Conservation (phyloP, 2,797 vertebrate species). For the Muscicapa striata region DNA sequence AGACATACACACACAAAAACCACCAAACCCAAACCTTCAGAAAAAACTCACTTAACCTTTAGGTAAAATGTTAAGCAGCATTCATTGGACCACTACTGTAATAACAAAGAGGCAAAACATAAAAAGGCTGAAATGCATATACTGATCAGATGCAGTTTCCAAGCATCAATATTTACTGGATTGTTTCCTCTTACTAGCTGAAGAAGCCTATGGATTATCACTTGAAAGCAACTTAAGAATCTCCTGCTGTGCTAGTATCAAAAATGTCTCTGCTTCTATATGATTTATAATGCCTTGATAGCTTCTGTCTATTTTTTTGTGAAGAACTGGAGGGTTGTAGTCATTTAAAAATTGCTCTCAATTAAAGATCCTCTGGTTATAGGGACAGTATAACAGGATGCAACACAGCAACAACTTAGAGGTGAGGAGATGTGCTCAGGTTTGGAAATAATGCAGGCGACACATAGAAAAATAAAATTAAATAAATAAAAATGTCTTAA, state of each 20-base stretch:
- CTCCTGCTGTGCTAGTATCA: background rate
- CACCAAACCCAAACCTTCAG: background rate
- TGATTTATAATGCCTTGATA: background rate
- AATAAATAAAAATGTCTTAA: background rate
- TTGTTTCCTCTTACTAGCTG: background rate
- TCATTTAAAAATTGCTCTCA: background rate
- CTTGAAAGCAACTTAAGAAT: background rate
- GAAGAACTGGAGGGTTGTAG: fast-evolving
- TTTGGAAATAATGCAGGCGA: background rate
- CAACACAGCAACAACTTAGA: background rate
- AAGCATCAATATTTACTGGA: background rate
- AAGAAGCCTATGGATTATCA: background rate
- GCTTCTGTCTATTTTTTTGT: background rate
- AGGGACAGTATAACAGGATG: background rate
- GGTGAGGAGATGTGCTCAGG: background rate
- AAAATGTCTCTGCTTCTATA: background rate
- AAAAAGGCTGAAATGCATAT: background rate
- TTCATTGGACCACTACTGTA: background rate
- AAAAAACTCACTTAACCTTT: background rate
- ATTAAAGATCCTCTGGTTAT: background rate
- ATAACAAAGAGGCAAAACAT: background rate
- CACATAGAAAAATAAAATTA: background rate
- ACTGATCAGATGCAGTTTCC: background rate
- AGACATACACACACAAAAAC: background rate
- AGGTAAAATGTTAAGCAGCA: background rate